Base-by-base conservation (phyloP, 2,113 vertebrate species). In the Chaenogobius annularis region DNA sequence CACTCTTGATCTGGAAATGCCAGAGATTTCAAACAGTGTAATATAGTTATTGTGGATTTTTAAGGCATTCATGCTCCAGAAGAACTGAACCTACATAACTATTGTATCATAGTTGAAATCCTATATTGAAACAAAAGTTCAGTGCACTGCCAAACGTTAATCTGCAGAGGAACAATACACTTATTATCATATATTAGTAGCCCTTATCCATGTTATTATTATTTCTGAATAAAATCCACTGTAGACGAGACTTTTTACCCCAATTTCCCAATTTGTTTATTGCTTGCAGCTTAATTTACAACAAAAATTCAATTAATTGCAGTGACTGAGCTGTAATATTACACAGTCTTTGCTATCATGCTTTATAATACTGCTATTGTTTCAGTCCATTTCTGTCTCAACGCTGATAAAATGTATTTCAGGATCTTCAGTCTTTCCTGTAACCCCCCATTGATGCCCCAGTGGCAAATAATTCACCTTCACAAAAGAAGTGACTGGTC, bases 381-480 rank as follows among this genome's bases (percentile, higher is more conserved):
- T n/a, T n/a, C 35, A 10, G 15, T 52, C 66, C 26, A 75, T 66
- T 74, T 74, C n/a, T 71, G 69, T 67, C 61, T 66, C 69, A 77
- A 69, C 31, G 62, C 68, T 54, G 3, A 67, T 85, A 1, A 72
- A 78, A 78, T 82, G 76, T 86, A 74, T 74, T 72, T 72, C 66
- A 23, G 10, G 72, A 76, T 78, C 71, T 72, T 68, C 81, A 77
- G 70, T 73, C 83, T 84, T 89, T 88, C 81, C 77, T 78, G 74
- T 72, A 70, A 69, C 65, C 80, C n/a, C 72, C 89, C 73, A 88
- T 88, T 90, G 86, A 91, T 86, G 62, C 74, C 67, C 82, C 85
- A 79, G 89, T 87, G 77, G 81, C 50, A 88, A 92, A 92, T 92
- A 88, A 92, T 91, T 93, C 89, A 87, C 73, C 70, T 22, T 64